Conservation (phyloP, 1,140 invertebrate genomes). For the Drosophila ficusphila region DNA sequence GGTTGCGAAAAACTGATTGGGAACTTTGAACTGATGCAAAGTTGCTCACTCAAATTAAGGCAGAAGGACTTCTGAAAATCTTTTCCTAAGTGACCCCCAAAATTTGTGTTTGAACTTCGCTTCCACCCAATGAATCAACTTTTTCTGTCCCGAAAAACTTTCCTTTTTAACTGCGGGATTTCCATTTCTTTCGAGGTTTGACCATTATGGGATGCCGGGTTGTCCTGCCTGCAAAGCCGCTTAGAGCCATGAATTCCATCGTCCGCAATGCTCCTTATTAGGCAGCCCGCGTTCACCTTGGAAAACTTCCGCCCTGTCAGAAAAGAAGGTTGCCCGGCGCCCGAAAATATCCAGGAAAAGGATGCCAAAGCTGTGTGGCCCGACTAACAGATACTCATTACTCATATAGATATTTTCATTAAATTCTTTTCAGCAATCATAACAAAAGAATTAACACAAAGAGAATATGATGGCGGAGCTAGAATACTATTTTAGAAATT, state of each 20-base stretch:
- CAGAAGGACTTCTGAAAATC: background rate
- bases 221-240: slow-evolving; percentile 68
- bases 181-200: slow-evolving; percentile 39
- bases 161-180: slow-evolving; percentile 43
- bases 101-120: slow-evolving; percentile 27
- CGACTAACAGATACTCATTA: background rate
- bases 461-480: too few species aligned
- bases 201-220: slow-evolving; percentile 34
- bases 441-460: background rate
- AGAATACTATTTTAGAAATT: too few species aligned
- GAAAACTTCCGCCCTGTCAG: slow-evolving; percentile 40
- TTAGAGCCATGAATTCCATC: slow-evolving; percentile 58
- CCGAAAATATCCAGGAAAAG: slow-evolving; percentile 8
- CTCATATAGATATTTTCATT: background rate
- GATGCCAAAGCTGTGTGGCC: background rate
- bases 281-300: slow-evolving; percentile 64
- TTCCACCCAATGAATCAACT: slow-evolving; percentile 45
- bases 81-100: slow-evolving; percentile 11
- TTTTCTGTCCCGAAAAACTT: slow-evolving; percentile 23
- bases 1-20: background rate
- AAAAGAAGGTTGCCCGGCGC: slow-evolving; percentile 49
- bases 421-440: background rate
- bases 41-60: slow-evolving; percentile 3
- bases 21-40: slow-evolving; percentile 7
- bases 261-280: slow-evolving; percentile 60